Base-by-base conservation (phyloP, 2,888 invertebrate genomes). In the Cremastinae sp. region DNA sequence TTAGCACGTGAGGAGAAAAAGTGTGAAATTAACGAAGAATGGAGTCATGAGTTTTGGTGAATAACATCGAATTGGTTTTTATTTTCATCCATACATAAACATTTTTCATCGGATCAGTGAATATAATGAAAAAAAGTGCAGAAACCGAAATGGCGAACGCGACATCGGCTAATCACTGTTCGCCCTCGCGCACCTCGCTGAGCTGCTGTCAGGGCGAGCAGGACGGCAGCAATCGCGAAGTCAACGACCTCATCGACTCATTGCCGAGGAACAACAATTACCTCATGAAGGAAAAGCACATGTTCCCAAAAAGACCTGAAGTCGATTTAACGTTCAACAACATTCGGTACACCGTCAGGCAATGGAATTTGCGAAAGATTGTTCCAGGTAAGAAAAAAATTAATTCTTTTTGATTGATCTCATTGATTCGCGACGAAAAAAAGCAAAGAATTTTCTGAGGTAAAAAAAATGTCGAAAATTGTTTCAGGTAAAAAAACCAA, bases 261-360 rank as follows among this genome's bases (percentile, higher is more conserved):
- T 41, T 83, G 49, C 79, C 83, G 8, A 80, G 80, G 41, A 86
- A 85, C 70, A 85, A 87, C 14, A 84, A 86, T 69, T 88, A 86
- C 53, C 85, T 85, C 41, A 35, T 84, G 20, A 83, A 87, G 71
- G 89, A 89, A 72, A 90, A 90, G 37, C 89, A 90, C 65, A 87
- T 88, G 20, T 92, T 93, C 70, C 91, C 92, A 1, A 90, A 89
- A 74, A 91, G 94, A 79, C 92, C 93, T 49, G 92, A 93, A 9
- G 91, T 96, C 70, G 92, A 94, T 80, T 89, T 96, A 68, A 91
- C 93, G 78, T 96, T 96, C 85, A 91, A 91, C 70, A 91, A 95
- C 83, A 91, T 96, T 37, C 91, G 92, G 0, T 96, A 94, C 84
- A 89, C 91, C 3, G 91, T 95, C 37, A 92, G 91, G 78, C 90